Base-by-base conservation (phyloP, 2,888 invertebrate genomes). In the Ctena decussata region DNA sequence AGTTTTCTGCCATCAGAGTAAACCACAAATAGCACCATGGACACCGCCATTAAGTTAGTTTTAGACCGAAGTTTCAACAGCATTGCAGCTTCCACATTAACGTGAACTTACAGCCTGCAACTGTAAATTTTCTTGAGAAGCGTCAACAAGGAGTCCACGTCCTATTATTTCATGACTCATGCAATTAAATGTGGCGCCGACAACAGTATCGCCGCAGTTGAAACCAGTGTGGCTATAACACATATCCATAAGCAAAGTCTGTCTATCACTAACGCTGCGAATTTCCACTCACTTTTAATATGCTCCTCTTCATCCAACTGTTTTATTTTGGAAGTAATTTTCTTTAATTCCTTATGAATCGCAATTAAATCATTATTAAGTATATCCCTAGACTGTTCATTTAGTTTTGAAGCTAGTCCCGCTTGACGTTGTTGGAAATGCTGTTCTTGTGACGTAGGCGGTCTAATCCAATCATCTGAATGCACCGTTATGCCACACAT, bases 191-290 rank as follows among this genome's bases (percentile, higher is more conserved):
- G 91, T 0, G 95, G 95, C 0, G 95, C 95, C 0, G 95, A 95
- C 46, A 93, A 91, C 77, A 95, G 86, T 70, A 95, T 93, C 53
- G 92, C 93, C 35, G 92, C 82, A 8, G 97, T 99, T 5, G 95
- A 99, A 97, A 98, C 98, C 96, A 98, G 98, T 96, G 95, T 96
- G 71, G 95, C 93, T 12, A 93, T 80, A 12, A 94, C 98, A 97
- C 99, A 99, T 96, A 98, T 97, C 96, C 98, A 98, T 96, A 99
- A 97, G 96, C 99, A 99, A 96, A 99, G 97, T 97, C 98, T 97
- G 97, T 99, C 99, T 96, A 99, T 98, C 96, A 99, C 99, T 98
- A 99, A 98, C 91, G 99, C 99, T 82, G 99, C 99, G 96, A 99
- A 99, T 96, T 98, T 99, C 99, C 99, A 99, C 96, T 99, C 99